Conservation (phyloP, 2,113 vertebrate genomes). For the Tyrannus savana region DNA sequence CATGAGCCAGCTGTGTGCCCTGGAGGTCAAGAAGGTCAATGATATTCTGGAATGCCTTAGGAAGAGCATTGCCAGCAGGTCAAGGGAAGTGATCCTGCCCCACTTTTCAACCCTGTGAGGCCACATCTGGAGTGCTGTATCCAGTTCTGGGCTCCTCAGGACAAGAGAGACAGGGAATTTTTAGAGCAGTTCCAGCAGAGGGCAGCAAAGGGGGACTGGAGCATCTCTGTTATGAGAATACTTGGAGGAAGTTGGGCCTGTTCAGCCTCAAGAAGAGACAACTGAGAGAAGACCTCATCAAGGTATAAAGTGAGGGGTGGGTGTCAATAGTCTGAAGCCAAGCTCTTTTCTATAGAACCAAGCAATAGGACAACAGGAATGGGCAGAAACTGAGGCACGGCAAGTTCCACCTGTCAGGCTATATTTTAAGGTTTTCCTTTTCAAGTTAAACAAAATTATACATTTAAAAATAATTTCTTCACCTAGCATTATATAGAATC, state of each 20-base stretch:
- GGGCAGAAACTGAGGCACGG: neutral
- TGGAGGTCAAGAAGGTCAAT: neutral
- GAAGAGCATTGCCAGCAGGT: neutral
- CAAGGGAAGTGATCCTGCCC: neutral
- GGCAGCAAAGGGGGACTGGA: neutral
- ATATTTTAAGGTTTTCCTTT: neutral
- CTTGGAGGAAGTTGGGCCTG: neutral
- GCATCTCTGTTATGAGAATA: neutral
- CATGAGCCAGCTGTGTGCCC: neutral
- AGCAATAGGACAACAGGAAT: neutral
- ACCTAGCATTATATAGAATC: neutral
- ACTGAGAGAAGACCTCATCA: neutral
- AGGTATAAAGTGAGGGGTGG: neutral
- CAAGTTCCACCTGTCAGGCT: neutral
- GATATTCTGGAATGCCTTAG: neutral
- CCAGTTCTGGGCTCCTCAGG: neutral
- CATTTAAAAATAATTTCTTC: neutral
- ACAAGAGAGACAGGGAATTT: neutral
- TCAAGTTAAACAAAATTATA: neutral
- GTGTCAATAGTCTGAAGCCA: neutral
- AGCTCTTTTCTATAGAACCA: fast-evolving
- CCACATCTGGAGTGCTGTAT: neutral
- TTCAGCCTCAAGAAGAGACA: neutral
- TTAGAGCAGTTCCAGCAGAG: neutral
- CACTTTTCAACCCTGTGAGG: neutral